A percentile compares a stretch with the other conserved stretches of the same genome.
These are phyloP conservation scores for Phoxinus dragarum DNA, from an alignment of 2,797 vertebrate species.

Conservation along the genomic window DNA sequence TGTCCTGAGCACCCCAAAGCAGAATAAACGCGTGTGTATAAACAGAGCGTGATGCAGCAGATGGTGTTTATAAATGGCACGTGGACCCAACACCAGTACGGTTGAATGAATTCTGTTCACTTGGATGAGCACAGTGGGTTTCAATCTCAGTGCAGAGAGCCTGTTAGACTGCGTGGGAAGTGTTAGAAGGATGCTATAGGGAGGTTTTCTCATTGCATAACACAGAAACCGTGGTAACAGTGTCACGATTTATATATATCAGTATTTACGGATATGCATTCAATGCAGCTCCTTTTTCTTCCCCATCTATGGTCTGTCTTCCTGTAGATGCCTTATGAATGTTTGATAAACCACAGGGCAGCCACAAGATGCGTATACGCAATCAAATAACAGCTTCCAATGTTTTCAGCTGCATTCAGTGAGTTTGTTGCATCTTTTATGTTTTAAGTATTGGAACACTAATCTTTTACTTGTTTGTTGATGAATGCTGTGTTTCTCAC, in stretches of 20 bases:
- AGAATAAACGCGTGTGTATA: conserved; percentile 18
- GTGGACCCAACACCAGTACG: conserved; percentile 33
- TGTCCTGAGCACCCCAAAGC: conserved; percentile 13
- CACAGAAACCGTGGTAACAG: conserved; percentile 44
- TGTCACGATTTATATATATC: conserved; percentile 37
- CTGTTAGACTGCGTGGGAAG: conserved; percentile 42
- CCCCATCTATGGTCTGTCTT: conserved; percentile 24
- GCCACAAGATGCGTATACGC: conserved; percentile 8
- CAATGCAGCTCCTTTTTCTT: not conserved
- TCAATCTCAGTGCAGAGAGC: conserved; percentile 25
- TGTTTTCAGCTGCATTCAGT: conserved; percentile 5
- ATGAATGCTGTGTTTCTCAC: not conserved
- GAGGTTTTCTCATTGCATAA: conserved; percentile 18
- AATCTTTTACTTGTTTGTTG: not conserved
- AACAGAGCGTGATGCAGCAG: conserved; percentile 23
- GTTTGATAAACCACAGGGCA: conserved; percentile 41
- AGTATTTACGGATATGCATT: conserved; percentile 14
- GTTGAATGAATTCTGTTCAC: conserved; percentile 41
- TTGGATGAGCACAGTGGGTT: conserved; percentile 33
- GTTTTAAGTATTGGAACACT: not conserved
- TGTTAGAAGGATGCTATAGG: conserved; percentile 34
- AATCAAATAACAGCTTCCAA: not conserved
- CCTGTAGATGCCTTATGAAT: conserved; percentile 41
- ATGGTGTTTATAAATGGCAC: conserved; percentile 53
- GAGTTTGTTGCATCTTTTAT: not conserved